Conservation (phyloP, 2,888 invertebrate species). For the Selenia dentaria region DNA sequence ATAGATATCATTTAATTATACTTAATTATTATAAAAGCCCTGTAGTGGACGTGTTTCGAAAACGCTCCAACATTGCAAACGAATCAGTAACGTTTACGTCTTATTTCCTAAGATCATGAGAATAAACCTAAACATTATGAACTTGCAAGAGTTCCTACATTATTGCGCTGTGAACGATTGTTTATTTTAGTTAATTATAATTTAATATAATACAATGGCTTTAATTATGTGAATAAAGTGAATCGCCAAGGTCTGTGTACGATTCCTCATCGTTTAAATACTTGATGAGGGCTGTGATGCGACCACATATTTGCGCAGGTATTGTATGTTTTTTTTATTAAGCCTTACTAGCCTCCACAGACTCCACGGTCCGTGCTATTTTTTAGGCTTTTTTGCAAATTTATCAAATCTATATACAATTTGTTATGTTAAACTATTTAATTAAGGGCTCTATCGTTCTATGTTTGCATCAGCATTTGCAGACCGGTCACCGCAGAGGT, state of each 20-base stretch:
- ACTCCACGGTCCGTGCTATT: too few species aligned
- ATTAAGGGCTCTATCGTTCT: too few species aligned
- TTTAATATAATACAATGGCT: conserved; percentile 38
- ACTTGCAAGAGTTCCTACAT: conserved; percentile 35
- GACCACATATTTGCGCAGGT: conserved; percentile 12
- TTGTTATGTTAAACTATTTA: too few species aligned
- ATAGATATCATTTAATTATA: too few species aligned
- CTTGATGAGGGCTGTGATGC: conserved; percentile 16
- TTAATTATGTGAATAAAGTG: conserved; percentile 34
- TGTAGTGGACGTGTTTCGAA: conserved; percentile 3
- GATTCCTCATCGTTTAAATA: conserved; percentile 19
- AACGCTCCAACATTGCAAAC: conserved; percentile 8
- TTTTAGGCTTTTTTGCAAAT: too few species aligned
- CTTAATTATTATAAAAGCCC: too few species aligned
- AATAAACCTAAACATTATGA: conserved; percentile 30
- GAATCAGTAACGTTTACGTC: conserved; percentile 19
- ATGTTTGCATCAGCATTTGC: too few species aligned
- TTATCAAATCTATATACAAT: too few species aligned
- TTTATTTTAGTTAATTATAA: conserved; percentile 36
- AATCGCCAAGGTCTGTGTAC: conserved; percentile 28
- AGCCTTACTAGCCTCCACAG: too few species aligned
- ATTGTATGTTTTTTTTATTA: too few species aligned
- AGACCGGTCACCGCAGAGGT: too few species aligned
- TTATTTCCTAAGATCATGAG: conserved; percentile 35
- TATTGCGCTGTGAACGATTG: conserved; percentile 39